Base-by-base conservation (phyloP, 2,888 invertebrate genomes). In the Stenichneumon culpator region DNA sequence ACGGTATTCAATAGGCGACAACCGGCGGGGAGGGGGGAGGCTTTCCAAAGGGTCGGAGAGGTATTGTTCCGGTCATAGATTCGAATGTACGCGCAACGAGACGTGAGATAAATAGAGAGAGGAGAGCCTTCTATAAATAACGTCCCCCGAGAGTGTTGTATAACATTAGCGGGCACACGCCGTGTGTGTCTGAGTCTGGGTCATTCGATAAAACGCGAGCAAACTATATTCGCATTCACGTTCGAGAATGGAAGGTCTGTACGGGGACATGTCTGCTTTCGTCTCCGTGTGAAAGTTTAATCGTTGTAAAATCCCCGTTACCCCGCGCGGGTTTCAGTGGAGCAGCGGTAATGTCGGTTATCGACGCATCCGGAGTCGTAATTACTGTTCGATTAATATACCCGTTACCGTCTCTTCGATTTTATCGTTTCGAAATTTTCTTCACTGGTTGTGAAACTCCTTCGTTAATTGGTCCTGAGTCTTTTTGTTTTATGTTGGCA, bases 161-260 rank as follows among this genome's bases (percentile, higher is more conserved):
- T 79, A 82, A 85, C 75, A 77, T 82, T 85, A 67, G 75, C 69
- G 82, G 47, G 69, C n/a, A 44, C 79, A 57, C 70, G 16, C 28
- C 25, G 54, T 65, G 65, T 65, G 72, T 79, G 63, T 70, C 54
- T 25, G 82, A 82, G 82, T 79, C 82, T 85, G 82, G 85, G 82
- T 79, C 85, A 85, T 77, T 72, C 75, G 82, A 82, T 79, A 75
- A 77, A 85, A 72, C 44, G 68, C 16, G 65, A 50, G 32, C 39
- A 28, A 39, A 36, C 11, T 47, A 67, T 70, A 75, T 65, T 65
- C 60, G 57, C 54, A 36, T 63, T 44, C 67, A 67, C 39, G 57
- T 25, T 80, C 39, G 75, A 50, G 52, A 9, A 78, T 68, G 22
- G 32, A 77, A 36, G 52, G 50, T 77, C 63, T 16, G 22, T 70